Evolutionary conservation across 2,888 invertebrate species (phyloP).

Genomic region (Limnephilus lunatus): DNA sequence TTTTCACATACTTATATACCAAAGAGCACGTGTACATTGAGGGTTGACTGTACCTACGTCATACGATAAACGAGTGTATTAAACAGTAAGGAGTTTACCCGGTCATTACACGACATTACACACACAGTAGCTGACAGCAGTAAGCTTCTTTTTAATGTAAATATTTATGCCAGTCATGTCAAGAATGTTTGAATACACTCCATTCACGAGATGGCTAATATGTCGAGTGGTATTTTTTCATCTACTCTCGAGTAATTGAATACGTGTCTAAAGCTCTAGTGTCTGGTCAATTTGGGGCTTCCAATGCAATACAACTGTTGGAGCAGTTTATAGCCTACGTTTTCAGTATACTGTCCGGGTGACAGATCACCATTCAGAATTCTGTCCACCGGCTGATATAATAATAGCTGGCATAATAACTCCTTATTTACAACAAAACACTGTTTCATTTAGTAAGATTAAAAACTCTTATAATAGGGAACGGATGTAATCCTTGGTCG

Average conservation of each 20-base stretch:
- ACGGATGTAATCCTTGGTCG: too few relatives aligned
- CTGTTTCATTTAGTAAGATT: too few relatives aligned
- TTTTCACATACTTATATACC: background rate
- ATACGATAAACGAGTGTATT: background rate
- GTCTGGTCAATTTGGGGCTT: background rate
- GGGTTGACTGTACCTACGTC: background rate
- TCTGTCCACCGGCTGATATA: too few relatives aligned
- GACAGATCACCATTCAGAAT: too few relatives aligned
- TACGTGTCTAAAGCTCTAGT: slow-evolving; percentile 17
- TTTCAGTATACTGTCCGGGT: too few relatives aligned
- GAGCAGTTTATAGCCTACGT: background rate
- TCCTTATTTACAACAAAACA: too few relatives aligned
- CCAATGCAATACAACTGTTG: background rate
- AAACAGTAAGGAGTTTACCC: background rate
- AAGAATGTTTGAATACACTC: slow-evolving; percentile 55
- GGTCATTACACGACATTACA: background rate
- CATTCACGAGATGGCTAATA: slow-evolving; percentile 50
- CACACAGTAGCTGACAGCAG: slow-evolving; percentile 37
- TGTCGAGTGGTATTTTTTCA: slow-evolving; percentile 47
- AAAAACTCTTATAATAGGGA: too few relatives aligned
- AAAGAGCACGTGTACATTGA: background rate
- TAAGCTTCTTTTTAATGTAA: slow-evolving; percentile 39
- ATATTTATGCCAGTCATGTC: slow-evolving; percentile 56
- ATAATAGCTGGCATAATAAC: too few relatives aligned
- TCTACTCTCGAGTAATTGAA: slow-evolving; percentile 33